Conservation (phyloP, 2,797 vertebrate species). For the Helostoma temminkii region DNA sequence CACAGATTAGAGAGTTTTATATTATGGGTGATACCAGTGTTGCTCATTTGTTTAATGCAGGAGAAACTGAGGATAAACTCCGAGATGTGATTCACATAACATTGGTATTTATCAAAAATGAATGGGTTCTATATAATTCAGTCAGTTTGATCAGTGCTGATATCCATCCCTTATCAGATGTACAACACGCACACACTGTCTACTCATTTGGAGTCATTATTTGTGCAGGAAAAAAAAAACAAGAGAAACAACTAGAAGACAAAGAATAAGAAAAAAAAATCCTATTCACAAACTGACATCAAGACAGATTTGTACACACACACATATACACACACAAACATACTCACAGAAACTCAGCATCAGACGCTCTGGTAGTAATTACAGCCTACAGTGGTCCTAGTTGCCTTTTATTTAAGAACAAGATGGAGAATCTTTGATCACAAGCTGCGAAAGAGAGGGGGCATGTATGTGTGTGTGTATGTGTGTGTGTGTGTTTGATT, state of each 20-base stretch:
- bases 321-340: slow-evolving; percentile 6
- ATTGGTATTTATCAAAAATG: no score
- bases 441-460: slow-evolving; percentile 18
- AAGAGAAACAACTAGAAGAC: not conserved
- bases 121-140: no score
- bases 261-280: not conserved
- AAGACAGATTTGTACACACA: not conserved
- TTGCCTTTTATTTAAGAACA: slow-evolving; percentile 58
- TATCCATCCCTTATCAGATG: no score
- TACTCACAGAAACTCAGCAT: slow-evolving; percentile 4
- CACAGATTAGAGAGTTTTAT: no score
- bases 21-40: no score
- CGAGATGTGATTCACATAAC: no score
- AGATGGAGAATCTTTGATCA: slow-evolving; percentile 62
- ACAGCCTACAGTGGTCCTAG: slow-evolving; percentile 45
- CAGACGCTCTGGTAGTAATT: slow-evolving; percentile 52
- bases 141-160: no score
- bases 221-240: slow-evolving; percentile 2
- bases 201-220: slow-evolving; percentile 21
- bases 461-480: slow-evolving; percentile 1
- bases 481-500: slow-evolving; percentile 19
- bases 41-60: no score
- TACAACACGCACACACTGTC: no score
- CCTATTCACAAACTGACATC: not conserved
- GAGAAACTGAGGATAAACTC: no score